Base-by-base conservation (phyloP, 2,888 invertebrate species). In the Belgica antarctica region DNA sequence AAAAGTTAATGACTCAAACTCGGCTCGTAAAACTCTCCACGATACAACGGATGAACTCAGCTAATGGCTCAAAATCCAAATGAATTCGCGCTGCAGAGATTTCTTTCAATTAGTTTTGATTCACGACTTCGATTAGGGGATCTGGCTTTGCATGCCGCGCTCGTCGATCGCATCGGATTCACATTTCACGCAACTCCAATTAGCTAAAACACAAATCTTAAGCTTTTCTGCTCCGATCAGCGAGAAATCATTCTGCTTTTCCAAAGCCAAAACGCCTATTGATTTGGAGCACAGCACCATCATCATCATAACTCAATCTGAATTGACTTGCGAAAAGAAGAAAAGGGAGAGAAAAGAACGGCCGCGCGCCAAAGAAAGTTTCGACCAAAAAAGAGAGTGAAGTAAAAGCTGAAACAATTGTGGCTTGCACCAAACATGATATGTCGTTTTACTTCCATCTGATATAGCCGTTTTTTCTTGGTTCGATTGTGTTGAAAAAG, bases 251-350 rank as follows among this genome's bases (percentile, higher is more conserved):
- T 22, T 22, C 10, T n/a, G 41, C 31, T 12, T 41, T 4, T n/a
- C 52, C 19, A 52, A 52, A 12, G 5, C 41, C 10, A n/a, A 3
- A n/a, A 8, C 3, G 52, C 5, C 22, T 52, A 52, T 52, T 10
- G 52, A 4, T 52, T 2, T 52, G 17, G 52, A 46, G 2, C 52
- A 22, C 17, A 12, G 3, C 1, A 22, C 52, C 19, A 52, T 52
- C 52, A 52, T 52, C 52, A 52, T 19, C 17, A 52, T 17, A 52
- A 22, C n/a, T 52, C n/a, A 52, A 22, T 52, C 52, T 17, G 3
- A 52, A 52, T 17, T 17, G 12, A 52, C 17, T 52, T 17, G 52
- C 17, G 41, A 12, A 41, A 41, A 41, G 3, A 31, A 31, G 31
- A 31, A 31, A 31, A 31, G 4, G 15, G 10, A n/a, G n/a, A 22